phyloP scores from a whole-genome alignment of 2,113 vertebrate genomes.

The Chamaea fasciata region DNA sequence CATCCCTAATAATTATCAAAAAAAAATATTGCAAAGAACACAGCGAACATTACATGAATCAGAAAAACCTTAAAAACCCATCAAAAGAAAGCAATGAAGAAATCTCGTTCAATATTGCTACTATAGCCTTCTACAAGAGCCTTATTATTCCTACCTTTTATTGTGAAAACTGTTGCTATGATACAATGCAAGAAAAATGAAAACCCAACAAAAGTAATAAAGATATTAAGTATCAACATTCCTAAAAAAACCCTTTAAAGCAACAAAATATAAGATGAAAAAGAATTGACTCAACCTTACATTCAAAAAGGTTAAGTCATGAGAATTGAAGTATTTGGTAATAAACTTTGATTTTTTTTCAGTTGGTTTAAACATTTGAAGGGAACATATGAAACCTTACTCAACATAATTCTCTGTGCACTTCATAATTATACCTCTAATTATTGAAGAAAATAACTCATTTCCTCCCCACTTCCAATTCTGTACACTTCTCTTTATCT shows the following conservation, averaged over 20 bases:
- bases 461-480: not conserved
- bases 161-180: not conserved
- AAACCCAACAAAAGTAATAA: not conserved
- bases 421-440: not conserved
- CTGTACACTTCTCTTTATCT: not conserved
- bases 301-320: not conserved
- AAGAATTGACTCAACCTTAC: not conserved
- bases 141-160: not conserved
- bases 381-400: not conserved
- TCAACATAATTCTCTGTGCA: not conserved
- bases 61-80: not conserved
- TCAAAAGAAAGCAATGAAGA: not conserved
- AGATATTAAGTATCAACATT: not conserved
- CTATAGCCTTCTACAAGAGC: not conserved
- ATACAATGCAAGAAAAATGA: not conserved
- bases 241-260: not conserved
- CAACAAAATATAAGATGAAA: not conserved
- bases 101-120: not conserved
- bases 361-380: not conserved
- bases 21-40: not conserved
- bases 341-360: not conserved
- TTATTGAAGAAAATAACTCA: not conserved
- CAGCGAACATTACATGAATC: not conserved
- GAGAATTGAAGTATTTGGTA: not conserved
- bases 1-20: slow-evolving; percentile 74